Evolutionary conservation across 2,888 invertebrate genomes (phyloP).

Genomic region (Cephonodes hylas): DNA sequence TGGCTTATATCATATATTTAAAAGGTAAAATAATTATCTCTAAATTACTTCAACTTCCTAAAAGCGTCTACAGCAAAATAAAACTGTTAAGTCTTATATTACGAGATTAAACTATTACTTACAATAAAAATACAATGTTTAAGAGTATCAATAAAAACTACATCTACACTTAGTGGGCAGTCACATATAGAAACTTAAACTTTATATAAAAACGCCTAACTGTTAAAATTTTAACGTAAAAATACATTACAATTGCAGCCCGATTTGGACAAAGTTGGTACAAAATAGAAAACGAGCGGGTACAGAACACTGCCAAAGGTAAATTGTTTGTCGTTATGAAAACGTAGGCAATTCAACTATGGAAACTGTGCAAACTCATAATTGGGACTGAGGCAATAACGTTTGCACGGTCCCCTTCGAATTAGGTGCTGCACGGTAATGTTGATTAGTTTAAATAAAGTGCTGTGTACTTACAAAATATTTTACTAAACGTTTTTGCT

Average conservation of each 20-base stretch:
- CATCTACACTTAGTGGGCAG: no score
- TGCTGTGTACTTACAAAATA: background rate
- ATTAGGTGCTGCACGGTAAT: slow-evolving; percentile 24
- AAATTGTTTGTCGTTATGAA: slow-evolving; percentile 40
- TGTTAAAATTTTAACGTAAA: background rate
- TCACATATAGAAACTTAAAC: no score
- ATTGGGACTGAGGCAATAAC: slow-evolving; percentile 34
- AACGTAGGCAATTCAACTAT: slow-evolving; percentile 48
- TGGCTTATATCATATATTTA: no score
- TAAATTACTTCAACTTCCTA: no score
- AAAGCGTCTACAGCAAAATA: no score
- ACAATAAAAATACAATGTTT: no score
- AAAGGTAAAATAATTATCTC: no score
- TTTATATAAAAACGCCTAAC: no score
- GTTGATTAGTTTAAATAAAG: slow-evolving; percentile 13
- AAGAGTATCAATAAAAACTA: no score
- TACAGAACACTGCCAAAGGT: slow-evolving; percentile 6
- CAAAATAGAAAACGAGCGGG: slow-evolving; percentile 8
- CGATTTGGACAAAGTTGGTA: slow-evolving; percentile 1
- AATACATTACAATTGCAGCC: background rate
- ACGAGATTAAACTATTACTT: no score
- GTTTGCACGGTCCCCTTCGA: slow-evolving; percentile 26
- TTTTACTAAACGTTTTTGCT: background rate
- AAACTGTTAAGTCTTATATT: no score
- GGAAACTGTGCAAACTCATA: slow-evolving; percentile 43